Evolutionary conservation across 2,113 vertebrate genomes (phyloP).

Genomic region (Pholis gunnellus): DNA sequence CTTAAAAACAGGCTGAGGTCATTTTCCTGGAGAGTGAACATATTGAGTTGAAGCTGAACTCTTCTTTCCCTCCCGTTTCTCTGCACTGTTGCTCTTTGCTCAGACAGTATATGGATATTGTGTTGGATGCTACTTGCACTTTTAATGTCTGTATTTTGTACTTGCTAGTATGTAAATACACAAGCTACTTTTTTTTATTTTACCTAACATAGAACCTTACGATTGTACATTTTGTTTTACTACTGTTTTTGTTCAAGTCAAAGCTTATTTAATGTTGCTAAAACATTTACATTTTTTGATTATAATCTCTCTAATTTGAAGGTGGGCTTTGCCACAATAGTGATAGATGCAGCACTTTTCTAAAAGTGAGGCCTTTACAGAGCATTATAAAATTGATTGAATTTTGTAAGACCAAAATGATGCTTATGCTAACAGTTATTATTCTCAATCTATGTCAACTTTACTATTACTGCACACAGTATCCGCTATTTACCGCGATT

Average conservation of each 20-base stretch:
- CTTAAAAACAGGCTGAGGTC: constrained; percentile 75
- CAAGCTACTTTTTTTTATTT: no score
- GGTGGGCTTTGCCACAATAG: neutral
- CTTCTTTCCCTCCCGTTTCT: constrained; percentile 19
- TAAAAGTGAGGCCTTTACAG: neutral
- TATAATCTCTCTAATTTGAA: neutral
- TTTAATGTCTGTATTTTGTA: neutral
- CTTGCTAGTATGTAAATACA: constrained; percentile 13
- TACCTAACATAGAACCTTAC: neutral
- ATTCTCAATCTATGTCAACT: neutral
- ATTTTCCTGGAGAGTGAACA: constrained; percentile 69
- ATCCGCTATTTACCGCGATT: neutral
- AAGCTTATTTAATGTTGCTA: neutral
- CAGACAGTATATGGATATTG: neutral
- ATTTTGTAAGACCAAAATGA: neutral
- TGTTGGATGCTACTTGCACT: neutral
- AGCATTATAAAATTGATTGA: neutral
- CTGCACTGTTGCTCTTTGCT: constrained; percentile 2
- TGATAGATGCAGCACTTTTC: neutral
- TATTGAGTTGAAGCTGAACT: constrained; percentile 62
- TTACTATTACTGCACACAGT: neutral
- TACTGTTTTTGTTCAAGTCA: neutral
- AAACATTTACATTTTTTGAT: neutral
- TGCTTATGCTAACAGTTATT: neutral
- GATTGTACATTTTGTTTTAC: constrained; percentile 16